Percentiles rank a stretch among this genome's conserved stretches.
phyloP scores from a whole-genome alignment of 2,888 invertebrate species.

The Ceraclea dissimilis region DNA sequence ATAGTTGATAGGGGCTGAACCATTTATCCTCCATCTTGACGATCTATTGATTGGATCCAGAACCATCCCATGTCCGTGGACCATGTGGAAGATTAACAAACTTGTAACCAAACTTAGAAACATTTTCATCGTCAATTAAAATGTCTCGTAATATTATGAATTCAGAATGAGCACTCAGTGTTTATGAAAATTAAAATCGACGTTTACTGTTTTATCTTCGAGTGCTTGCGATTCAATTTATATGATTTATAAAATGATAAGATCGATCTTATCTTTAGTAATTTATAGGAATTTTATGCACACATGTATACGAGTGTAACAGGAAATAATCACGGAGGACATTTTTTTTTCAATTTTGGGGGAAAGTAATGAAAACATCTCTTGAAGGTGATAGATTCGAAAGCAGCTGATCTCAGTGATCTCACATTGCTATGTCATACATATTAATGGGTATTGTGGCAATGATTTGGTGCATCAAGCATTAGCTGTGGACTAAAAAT shows the following conservation, averaged over 20 bases:
- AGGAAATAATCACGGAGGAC: no score
- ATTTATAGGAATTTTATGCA: no score
- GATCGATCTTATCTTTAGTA: background rate
- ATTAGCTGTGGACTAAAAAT: no score
- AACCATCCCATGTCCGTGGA: constrained; percentile 45
- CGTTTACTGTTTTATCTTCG: background rate
- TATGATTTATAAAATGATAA: background rate
- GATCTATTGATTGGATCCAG: constrained; percentile 45
- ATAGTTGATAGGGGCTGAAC: constrained; percentile 41
- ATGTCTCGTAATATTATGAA: background rate
- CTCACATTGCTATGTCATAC: no score
- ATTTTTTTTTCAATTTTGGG: no score
- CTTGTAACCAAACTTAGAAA: background rate
- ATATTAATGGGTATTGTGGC: no score
- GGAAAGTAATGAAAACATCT: no score
- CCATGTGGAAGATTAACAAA: background rate
- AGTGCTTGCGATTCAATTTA: background rate
- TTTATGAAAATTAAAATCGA: background rate
- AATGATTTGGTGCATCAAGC: no score
- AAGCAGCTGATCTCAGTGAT: no score
- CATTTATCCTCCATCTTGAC: constrained; percentile 46
- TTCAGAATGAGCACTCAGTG: background rate
- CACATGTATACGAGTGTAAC: no score
- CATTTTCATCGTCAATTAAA: background rate
- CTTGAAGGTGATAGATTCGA: no score